Evolutionary conservation across 2,113 vertebrate species (phyloP).

Genomic region (Ovibos moschatus): DNA sequence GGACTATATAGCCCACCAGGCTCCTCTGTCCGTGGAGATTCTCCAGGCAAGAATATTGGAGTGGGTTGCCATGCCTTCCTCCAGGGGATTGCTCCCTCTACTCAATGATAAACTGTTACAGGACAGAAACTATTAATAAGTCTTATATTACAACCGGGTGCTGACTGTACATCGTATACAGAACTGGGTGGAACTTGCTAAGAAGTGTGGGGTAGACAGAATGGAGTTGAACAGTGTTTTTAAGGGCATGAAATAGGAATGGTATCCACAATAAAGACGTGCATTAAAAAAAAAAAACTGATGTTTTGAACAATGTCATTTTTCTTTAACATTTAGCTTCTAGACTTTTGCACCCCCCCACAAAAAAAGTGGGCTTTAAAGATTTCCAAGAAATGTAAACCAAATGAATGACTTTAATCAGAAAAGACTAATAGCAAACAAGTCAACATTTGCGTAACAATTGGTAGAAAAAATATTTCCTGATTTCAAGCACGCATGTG

Average conservation of each 20-base stretch:
- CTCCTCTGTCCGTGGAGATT: neutral
- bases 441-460: neutral
- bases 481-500: neutral
- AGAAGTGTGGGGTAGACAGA: neutral
- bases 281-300: neutral
- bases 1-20: neutral
- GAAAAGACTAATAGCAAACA: neutral
- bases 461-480: neutral
- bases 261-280: neutral
- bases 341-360: neutral
- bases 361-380: neutral
- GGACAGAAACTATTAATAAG: neutral
- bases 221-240: neutral
- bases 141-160: neutral
- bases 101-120: neutral
- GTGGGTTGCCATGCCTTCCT: neutral
- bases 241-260: neutral
- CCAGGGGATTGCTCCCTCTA: neutral
- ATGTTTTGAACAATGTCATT: neutral
- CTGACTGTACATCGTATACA: neutral
- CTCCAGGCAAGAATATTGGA: neutral
- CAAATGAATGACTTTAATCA: neutral
- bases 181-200: neutral
- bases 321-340: neutral
- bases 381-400: conserved; percentile 27